Evolutionary conservation across 2,113 vertebrate species (phyloP).

Genomic region (Sminthopsis crassicaudata): DNA sequence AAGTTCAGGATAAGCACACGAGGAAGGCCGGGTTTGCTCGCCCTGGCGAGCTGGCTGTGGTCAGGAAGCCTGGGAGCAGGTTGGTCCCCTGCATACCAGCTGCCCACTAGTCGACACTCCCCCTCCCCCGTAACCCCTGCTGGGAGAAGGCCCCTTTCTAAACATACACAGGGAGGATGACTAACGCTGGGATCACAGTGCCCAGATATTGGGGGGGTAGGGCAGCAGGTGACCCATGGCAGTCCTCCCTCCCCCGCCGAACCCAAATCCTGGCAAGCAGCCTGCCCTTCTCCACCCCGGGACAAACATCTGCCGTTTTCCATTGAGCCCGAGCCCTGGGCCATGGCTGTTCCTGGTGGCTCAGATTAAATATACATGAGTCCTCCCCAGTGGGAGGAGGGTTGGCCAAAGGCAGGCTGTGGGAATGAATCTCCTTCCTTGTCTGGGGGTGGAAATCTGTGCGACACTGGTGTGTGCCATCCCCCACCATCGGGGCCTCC

Average conservation of each 20-base stretch:
- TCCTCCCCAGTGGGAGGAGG: background rate
- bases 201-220: too few relatives aligned
- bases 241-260: background rate
- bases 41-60: background rate
- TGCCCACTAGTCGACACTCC: background rate
- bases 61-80: background rate
- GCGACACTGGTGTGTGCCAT: background rate
- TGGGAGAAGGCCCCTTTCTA: constrained; percentile 19
- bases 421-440: background rate
- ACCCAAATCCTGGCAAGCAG: background rate
- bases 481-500: background rate
- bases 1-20: too few relatives aligned
- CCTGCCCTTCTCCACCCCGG: background rate
- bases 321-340: background rate
- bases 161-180: background rate
- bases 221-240: too few relatives aligned
- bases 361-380: background rate
- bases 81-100: background rate
- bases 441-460: too few relatives aligned
- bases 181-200: background rate
- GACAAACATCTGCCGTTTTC: background rate
- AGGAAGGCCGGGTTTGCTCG: background rate
- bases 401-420: background rate
- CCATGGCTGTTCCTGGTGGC: background rate
- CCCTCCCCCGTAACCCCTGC: constrained; percentile 51